These are phyloP conservation scores for Thysanoteuthis rhombus DNA, from an alignment of 2,888 invertebrate species.

Conservation along the genomic window DNA sequence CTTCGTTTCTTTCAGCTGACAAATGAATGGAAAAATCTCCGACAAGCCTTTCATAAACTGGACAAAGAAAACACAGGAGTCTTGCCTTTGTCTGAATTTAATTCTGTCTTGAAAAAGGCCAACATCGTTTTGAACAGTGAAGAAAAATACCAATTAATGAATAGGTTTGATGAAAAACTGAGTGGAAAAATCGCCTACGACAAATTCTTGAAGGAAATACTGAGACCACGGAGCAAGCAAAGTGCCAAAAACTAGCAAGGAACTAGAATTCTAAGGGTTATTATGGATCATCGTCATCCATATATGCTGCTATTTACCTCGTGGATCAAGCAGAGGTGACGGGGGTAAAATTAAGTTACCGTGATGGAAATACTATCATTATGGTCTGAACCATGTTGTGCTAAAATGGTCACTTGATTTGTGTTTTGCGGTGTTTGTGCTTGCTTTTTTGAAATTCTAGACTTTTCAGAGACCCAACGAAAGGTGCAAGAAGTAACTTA, in stretches of 20 bases:
- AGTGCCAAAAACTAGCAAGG: constrained; percentile 29
- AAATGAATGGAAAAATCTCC: constrained; percentile 65
- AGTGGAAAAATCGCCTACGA: constrained; percentile 63
- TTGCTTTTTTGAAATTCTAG: too few species aligned
- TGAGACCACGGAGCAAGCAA: constrained; percentile 55
- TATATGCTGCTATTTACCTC: too few species aligned
- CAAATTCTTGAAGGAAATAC: constrained; percentile 62
- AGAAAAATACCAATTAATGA: constrained; percentile 65
- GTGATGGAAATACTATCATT: too few species aligned
- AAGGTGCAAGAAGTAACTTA: too few species aligned
- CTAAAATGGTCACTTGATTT: too few species aligned
- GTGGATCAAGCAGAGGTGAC: too few species aligned
- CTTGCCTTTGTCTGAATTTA: constrained; percentile 63
- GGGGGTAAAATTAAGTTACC: too few species aligned
- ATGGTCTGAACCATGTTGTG: too few species aligned
- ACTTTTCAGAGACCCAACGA: too few species aligned
- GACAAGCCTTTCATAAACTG: constrained; percentile 63
- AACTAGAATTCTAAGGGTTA: too few species aligned
- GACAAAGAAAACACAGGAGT: constrained; percentile 60
- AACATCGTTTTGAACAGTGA: constrained; percentile 65
- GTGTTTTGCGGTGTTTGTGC: too few species aligned
- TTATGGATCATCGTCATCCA: too few species aligned
- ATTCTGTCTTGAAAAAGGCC: constrained; percentile 64
- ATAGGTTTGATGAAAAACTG: constrained; percentile 63
- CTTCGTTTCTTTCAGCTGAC: constrained; percentile 52